Percentiles rank a stretch among this genome's conserved stretches.
These are phyloP conservation scores for Zoanthus sansibaricus DNA, from an alignment of 92 coral and sea anemone species.

Conservation along the genomic window DNA sequence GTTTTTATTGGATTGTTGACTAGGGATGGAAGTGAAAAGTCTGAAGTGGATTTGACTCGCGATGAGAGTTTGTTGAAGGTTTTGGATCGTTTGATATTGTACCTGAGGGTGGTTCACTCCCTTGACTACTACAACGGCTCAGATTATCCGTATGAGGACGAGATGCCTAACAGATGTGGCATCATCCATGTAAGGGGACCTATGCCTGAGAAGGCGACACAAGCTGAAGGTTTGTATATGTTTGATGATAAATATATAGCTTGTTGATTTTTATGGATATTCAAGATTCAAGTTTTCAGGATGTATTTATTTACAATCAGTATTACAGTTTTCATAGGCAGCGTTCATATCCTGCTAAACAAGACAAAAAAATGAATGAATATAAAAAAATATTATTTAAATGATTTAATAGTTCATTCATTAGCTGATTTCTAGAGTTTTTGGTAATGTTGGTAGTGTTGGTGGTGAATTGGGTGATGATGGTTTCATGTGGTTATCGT, in stretches of 20 bases:
- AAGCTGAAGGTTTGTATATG: constrained; percentile 77
- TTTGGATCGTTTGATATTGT: constrained; percentile 82
- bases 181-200: constrained; percentile 91
- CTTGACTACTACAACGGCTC: constrained; percentile 95
- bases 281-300: no score
- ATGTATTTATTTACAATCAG: no score
- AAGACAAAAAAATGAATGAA: no score
- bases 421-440: no score
- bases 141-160: constrained; percentile 96
- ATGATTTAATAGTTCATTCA: no score
- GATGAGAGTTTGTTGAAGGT: constrained; percentile 82
- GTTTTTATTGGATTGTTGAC: neutral
- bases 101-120: constrained; percentile 92
- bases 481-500: no score
- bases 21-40: constrained; percentile 61
- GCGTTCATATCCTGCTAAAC: no score
- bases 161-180: constrained; percentile 99
- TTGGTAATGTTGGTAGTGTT: neutral
- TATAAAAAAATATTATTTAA: no score
- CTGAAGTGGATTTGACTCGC: constrained; percentile 76
- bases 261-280: no score
- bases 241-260: no score
- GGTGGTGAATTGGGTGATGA: neutral
- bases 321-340: no score
- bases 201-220: constrained; percentile 88